These are phyloP conservation scores for Notechis scutatus DNA, from an alignment of 2,113 vertebrate species.

Conservation along the genomic window DNA sequence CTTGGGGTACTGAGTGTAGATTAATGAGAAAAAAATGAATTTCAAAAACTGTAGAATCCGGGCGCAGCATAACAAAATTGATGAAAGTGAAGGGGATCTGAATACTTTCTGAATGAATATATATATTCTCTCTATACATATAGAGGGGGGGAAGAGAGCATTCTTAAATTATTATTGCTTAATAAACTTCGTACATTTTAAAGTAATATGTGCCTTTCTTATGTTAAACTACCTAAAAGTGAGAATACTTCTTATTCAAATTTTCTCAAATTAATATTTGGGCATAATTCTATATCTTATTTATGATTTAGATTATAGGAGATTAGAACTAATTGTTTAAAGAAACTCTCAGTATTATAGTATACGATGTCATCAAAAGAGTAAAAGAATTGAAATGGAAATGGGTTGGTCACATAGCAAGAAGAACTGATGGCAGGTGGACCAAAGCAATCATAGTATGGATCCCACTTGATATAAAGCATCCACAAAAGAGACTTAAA, in stretches of 20 bases:
- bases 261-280: neutral
- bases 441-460: too few relatives aligned
- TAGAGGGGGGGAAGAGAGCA: neutral
- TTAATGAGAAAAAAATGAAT: too few relatives aligned
- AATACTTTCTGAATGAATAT: too few relatives aligned
- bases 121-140: neutral
- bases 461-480: neutral
- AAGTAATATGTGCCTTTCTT: neutral
- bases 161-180: neutral
- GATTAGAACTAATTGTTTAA: neutral
- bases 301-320: neutral
- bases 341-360: neutral
- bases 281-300: neutral
- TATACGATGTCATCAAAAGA: neutral
- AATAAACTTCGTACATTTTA: fast-evolving
- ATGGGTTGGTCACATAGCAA: neutral
- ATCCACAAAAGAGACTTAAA: neutral
- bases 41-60: too few relatives aligned
- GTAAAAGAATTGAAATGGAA: neutral
- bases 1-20: too few relatives aligned
- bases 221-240: neutral
- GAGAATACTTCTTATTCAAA: neutral
- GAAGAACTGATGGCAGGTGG: too few relatives aligned
- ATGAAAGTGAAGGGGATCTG: too few relatives aligned
- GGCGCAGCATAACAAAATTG: too few relatives aligned